Conservation (phyloP, 1,140 invertebrate genomes). For the Micrasema minimum region DNA sequence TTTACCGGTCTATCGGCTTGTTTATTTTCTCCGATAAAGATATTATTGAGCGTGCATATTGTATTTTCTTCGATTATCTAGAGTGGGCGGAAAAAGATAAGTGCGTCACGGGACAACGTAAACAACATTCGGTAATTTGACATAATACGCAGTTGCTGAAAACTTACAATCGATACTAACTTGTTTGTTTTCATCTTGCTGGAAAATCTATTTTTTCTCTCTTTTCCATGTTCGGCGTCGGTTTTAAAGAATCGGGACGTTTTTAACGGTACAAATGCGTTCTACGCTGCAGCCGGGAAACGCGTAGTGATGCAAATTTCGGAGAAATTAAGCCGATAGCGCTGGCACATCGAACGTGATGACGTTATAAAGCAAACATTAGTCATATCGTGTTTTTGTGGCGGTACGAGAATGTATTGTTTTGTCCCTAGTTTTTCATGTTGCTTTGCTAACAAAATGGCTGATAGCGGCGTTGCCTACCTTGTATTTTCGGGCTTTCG, state of each 20-base stretch:
- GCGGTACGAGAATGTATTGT: slow-evolving; percentile 21
- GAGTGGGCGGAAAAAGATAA: slow-evolving; percentile 17
- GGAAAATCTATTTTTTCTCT: background rate
- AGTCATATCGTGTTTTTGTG: slow-evolving; percentile 35
- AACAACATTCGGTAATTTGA: slow-evolving; percentile 19
- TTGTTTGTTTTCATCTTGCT: background rate
- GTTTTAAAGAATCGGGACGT: background rate
- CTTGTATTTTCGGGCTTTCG: slow-evolving; percentile 5
- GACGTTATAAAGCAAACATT: slow-evolving; percentile 41
- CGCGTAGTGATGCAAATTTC: background rate
- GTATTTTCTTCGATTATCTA: background rate
- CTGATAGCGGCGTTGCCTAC: slow-evolving; percentile 18
- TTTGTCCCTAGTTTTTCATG: slow-evolving; percentile 17
- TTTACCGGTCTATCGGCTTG: too few species aligned
- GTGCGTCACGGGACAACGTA: slow-evolving; percentile 25
- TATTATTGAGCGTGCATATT: background rate
- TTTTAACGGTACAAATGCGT: background rate
- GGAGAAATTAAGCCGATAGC: background rate
- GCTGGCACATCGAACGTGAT: slow-evolving; percentile 4
- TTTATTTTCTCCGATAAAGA: too few species aligned
- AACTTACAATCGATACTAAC: slow-evolving; percentile 6
- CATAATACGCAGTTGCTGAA: slow-evolving; percentile 27
- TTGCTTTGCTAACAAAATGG: slow-evolving; percentile 24
- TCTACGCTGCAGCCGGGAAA: background rate
- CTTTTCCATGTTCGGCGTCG: background rate